phyloP scores from a whole-genome alignment of 2,113 vertebrate genomes.

The Cyphomyrus plagiostoma region DNA sequence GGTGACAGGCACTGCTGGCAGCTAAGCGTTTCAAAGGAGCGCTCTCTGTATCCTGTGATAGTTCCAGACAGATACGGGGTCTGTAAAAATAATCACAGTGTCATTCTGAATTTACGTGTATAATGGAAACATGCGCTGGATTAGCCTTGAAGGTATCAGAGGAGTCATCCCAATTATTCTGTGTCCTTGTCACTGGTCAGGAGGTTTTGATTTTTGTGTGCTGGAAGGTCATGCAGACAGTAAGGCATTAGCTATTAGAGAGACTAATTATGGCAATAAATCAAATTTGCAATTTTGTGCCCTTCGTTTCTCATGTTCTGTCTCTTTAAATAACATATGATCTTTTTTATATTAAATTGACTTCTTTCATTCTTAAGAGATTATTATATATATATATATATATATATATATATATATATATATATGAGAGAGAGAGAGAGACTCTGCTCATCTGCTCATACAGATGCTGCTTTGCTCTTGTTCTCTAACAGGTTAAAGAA shows the following conservation, averaged over 20 bases:
- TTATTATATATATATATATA: neutral
- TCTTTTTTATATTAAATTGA: neutral
- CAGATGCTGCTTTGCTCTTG: neutral
- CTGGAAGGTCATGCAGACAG: neutral
- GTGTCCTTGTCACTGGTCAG: neutral
- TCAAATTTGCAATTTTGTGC: neutral
- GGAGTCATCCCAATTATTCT: neutral
- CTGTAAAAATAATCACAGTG: neutral
- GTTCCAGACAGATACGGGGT: neutral
- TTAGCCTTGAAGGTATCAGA: neutral
- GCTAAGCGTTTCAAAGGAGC: neutral
- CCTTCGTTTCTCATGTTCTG: neutral
- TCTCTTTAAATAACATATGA: neutral
- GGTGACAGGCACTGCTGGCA: neutral
- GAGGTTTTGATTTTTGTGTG: neutral
- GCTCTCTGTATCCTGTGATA: neutral
- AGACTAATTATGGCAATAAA: neutral
- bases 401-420: neutral
- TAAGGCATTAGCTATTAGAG: neutral
- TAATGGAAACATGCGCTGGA: neutral
- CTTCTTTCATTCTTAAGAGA: neutral
- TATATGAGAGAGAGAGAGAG: neutral
- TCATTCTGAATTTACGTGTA: neutral
- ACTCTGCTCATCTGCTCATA: neutral
- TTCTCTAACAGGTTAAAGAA: conserved; percentile 76